Evolutionary conservation across 2,888 invertebrate species (phyloP).

Genomic region (Hirtodrosophila cameraria): DNA sequence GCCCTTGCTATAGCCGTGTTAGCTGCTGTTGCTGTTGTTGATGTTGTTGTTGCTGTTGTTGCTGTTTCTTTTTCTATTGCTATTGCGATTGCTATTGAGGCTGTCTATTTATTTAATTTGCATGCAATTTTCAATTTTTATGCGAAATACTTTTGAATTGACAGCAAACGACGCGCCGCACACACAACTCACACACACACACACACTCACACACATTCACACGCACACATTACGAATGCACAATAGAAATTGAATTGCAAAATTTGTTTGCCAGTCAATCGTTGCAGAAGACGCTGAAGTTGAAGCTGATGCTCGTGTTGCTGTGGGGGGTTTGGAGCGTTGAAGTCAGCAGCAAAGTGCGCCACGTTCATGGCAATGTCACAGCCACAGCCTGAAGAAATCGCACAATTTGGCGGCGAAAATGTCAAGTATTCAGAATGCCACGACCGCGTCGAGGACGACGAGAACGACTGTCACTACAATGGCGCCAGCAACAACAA

Average conservation of each 20-base stretch:
- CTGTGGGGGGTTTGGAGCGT: not conserved
- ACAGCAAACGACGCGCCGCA: constrained; percentile 67
- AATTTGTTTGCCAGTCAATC: constrained; percentile 76
- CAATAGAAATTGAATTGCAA: constrained; percentile 80
- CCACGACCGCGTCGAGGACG: constrained; percentile 36
- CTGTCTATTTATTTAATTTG: constrained; percentile 79
- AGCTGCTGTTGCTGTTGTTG: constrained; percentile 14
- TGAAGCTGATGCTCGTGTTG: constrained; percentile 15
- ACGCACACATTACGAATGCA: constrained; percentile 55
- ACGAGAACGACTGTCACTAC: constrained; percentile 54
- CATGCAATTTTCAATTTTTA: constrained; percentile 80
- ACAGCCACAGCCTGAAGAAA: constrained; percentile 56
- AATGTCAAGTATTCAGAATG: constrained; percentile 73
- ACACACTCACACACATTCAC: constrained; percentile 1
- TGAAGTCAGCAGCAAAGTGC: constrained; percentile 34
- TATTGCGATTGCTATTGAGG: constrained; percentile 12
- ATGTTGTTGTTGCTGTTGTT: constrained; percentile 1
- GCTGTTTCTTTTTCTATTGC: not conserved
- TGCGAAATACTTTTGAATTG: constrained; percentile 71
- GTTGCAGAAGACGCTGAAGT: constrained; percentile 31
- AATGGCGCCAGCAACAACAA: constrained; percentile 47
- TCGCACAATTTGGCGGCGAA: constrained; percentile 80
- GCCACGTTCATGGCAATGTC: constrained; percentile 45
- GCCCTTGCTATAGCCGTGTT: constrained; percentile 4
- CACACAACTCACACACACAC: constrained; percentile 31